Conservation (phyloP, 2,113 vertebrate species). For the Piaya cayana region DNA sequence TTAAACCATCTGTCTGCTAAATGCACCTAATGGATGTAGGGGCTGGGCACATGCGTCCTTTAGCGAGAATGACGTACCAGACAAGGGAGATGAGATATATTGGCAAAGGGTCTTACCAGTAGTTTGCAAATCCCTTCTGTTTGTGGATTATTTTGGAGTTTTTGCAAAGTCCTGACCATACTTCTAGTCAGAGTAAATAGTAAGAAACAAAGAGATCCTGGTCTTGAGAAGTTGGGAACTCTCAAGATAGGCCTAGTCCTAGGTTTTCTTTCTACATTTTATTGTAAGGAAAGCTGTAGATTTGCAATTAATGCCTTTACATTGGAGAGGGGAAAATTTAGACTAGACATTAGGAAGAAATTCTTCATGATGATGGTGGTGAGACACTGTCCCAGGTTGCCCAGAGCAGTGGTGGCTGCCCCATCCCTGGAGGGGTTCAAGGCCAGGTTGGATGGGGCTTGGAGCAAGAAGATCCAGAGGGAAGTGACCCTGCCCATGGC, state of each 20-base stretch:
- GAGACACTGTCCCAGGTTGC: too few relatives aligned
- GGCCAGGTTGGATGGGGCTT: too few relatives aligned
- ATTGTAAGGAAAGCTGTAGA: background rate
- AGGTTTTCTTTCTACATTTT: background rate
- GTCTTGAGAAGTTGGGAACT: background rate
- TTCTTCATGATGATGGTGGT: too few relatives aligned
- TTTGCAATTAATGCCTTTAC: too few relatives aligned
- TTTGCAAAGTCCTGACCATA: background rate
- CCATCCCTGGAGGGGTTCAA: too few relatives aligned
- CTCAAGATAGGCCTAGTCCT: background rate
- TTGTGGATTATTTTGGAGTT: background rate
- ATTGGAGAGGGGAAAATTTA: too few relatives aligned
- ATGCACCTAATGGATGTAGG: background rate
- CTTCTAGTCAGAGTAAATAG: background rate
- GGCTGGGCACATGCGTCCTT: background rate
- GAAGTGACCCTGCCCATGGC: too few relatives aligned
- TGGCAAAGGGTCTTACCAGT: background rate
- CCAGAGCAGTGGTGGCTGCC: too few relatives aligned
- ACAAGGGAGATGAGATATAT: fast-evolving
- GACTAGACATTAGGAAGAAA: too few relatives aligned
- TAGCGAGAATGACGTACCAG: background rate
- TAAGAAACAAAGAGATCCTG: background rate
- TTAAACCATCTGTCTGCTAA: background rate
- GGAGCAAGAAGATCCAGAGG: too few relatives aligned
- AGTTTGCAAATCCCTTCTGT: background rate